Conservation (phyloP, 2,888 invertebrate genomes). For the Lycophotia porphyrea region DNA sequence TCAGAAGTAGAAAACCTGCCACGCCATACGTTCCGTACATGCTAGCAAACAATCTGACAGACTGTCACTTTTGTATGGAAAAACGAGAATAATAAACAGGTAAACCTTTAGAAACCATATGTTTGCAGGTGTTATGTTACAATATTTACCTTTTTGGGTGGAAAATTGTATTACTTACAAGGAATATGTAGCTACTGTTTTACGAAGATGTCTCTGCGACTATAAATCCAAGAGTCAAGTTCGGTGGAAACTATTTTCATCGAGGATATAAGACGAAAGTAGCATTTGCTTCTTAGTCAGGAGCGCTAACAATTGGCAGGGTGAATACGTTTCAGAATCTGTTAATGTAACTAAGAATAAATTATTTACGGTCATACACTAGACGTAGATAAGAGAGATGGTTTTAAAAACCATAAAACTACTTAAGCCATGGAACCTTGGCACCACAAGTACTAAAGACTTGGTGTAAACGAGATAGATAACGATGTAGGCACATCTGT, state of each 20-base stretch:
- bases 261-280: no score
- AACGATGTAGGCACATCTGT: slow-evolving; percentile 24
- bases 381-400: slow-evolving; percentile 22
- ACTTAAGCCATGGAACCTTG: slow-evolving; percentile 38
- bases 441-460: slow-evolving; percentile 32
- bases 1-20: background rate
- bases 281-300: no score
- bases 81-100: slow-evolving; percentile 56
- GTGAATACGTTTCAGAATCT: no score
- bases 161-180: background rate
- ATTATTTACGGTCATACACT: background rate
- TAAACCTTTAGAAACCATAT: slow-evolving; percentile 54
- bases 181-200: background rate
- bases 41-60: slow-evolving; percentile 48
- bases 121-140: slow-evolving; percentile 13
- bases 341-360: no score
- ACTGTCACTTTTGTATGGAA: slow-evolving; percentile 45
- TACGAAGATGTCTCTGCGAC: no score
- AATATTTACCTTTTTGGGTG: slow-evolving; percentile 16
- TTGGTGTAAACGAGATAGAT: slow-evolving; percentile 35
- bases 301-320: no score
- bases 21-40: slow-evolving; percentile 40
- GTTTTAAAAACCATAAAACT: slow-evolving; percentile 34
- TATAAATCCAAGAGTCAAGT: no score
- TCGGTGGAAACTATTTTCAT: no score